These are phyloP conservation scores for Uropetala carovei DNA, from an alignment of 2,888 invertebrate genomes.

Conservation along the genomic window DNA sequence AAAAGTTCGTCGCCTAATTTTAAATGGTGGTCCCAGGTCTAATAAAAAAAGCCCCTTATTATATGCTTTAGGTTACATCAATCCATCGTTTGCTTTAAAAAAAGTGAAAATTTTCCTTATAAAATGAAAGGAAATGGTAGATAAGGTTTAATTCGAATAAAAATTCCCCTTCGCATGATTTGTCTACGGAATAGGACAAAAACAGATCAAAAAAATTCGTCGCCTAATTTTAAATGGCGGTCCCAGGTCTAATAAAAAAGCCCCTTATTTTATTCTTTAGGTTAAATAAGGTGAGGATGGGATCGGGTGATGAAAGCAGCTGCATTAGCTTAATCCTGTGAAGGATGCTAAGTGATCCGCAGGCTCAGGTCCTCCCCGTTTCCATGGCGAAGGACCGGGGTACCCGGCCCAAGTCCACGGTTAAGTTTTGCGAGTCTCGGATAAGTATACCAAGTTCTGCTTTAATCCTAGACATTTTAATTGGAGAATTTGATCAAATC, in stretches of 20 bases:
- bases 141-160: too few relatives aligned
- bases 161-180: too few relatives aligned
- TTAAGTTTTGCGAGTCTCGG: neutral
- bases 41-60: neutral
- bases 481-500: neutral
- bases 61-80: neutral
- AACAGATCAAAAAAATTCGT: too few relatives aligned
- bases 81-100: too few relatives aligned
- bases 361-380: neutral
- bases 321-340: constrained; percentile 54
- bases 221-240: neutral
- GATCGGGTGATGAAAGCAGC: constrained; percentile 31
- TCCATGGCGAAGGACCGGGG: neutral
- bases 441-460: neutral
- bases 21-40: neutral
- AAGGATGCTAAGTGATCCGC: constrained; percentile 50
- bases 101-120: too few relatives aligned
- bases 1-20: neutral
- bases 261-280: neutral
- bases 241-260: neutral
- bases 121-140: too few relatives aligned
- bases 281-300: neutral
- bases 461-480: constrained; percentile 16
- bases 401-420: neutral
- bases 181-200: too few relatives aligned